Evolutionary conservation across 2,797 vertebrate genomes (phyloP).

Genomic region (Pipistrellus pipistrellus): DNA sequence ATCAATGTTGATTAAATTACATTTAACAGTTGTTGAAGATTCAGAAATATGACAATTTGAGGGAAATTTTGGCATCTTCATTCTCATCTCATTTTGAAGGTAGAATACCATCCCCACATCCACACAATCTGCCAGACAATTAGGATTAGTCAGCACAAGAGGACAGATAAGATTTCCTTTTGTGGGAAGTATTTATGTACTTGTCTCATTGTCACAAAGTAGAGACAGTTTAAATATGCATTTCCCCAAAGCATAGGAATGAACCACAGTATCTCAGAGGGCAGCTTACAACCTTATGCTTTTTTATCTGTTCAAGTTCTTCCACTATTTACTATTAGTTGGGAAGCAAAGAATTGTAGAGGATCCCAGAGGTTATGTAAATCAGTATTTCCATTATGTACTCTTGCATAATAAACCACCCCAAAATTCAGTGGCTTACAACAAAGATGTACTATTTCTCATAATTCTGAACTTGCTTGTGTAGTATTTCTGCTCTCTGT

Average conservation of each 20-base stretch:
- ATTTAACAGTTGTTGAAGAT: slow-evolving; percentile 31
- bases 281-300: not conserved
- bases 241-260: not conserved
- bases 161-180: not conserved
- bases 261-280: not conserved
- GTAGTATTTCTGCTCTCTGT: not conserved
- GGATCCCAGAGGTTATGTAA: slow-evolving; percentile 33
- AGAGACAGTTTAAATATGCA: slow-evolving; percentile 50
- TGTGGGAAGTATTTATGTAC: slow-evolving; percentile 38
- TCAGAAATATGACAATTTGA: slow-evolving; percentile 27
- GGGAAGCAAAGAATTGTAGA: slow-evolving; percentile 11
- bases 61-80: not conserved
- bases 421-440: slow-evolving; percentile 1
- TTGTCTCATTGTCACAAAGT: not conserved
- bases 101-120: not conserved
- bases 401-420: not conserved
- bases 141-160: slow-evolving; percentile 23
- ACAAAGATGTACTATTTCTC: not conserved
- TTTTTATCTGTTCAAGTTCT: slow-evolving; percentile 34
- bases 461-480: not conserved
- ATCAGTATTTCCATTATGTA: not conserved
- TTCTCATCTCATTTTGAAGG: slow-evolving; percentile 38
- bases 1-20: not conserved
- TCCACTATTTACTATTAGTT: slow-evolving; percentile 36
- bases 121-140: slow-evolving; percentile 15